Evolutionary conservation across 2,113 vertebrate genomes (phyloP).

Genomic region (Entosphenus tridentatus): DNA sequence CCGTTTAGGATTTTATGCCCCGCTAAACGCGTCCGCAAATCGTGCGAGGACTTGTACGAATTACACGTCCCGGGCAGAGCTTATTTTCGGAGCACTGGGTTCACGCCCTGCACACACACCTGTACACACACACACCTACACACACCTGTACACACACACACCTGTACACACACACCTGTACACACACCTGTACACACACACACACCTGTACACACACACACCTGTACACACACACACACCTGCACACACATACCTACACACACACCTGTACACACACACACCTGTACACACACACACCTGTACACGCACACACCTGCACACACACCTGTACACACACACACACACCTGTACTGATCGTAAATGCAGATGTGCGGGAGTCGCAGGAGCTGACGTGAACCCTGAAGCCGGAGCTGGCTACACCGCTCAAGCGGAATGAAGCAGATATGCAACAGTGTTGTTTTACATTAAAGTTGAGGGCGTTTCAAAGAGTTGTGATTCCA

Average conservation of each 20-base stretch:
- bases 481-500: too few relatives aligned
- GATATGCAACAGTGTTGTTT: too few relatives aligned
- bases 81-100: not conserved
- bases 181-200: not conserved
- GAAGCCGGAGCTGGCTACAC: too few relatives aligned
- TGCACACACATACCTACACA: not conserved
- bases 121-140: not conserved
- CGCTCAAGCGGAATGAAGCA: too few relatives aligned
- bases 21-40: too few relatives aligned
- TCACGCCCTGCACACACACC: not conserved
- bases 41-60: too few relatives aligned
- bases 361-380: too few relatives aligned
- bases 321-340: not conserved
- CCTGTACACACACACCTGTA: not conserved
- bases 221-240: not conserved
- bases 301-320: not conserved
- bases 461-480: too few relatives aligned
- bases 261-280: not conserved
- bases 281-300: not conserved
- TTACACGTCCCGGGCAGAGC: too few relatives aligned
- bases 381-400: too few relatives aligned
- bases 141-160: not conserved
- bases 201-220: constrained; percentile 1
- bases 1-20: too few relatives aligned
- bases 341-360: not conserved